Base-by-base conservation (phyloP, 2,113 vertebrate genomes). In the Phrynosoma blainvillii region DNA sequence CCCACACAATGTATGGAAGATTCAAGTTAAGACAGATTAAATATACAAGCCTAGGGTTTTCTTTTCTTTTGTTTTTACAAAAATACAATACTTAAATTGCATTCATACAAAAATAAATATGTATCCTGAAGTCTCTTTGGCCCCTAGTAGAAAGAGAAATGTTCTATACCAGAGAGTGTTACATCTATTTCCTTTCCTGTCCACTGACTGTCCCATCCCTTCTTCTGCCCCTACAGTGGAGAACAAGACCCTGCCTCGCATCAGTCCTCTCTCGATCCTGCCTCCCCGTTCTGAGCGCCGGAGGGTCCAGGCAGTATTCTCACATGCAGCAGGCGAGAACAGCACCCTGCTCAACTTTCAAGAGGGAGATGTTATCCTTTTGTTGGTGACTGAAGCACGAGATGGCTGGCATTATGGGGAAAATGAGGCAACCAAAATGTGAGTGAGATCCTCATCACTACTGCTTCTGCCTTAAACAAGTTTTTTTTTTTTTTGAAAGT, bases 351-450 rank as follows among this genome's bases (percentile, higher is more conserved):
- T 98, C 62, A 94, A 96, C 92, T 98, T 98, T 89, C 93, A 96
- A 62, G 95, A 97, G 10, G 97, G 97, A 23, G 98, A 98, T 89
- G 76, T 87, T 88, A 96, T 98, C 56, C 90, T 92, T 86, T 93
- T 98, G 90, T 95, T 98, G 81, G 98, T 98, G 91, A 97, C 97
- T 18, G 98, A 98, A 91, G 96, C 97, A 36, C 96, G 96, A 89
- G 98, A 98, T 1, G 97, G 98, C 7, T 98, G 98, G 98, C 98
- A 98, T 89, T 98, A 98, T 1, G 98, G 98, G 52, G 97, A 97
- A 87, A 98, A 98, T 11, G 97, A 98, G 85, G 91, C 96, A 9
- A 98, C 97, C 2, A 96, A 96, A 90, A 95, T 97, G 97, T 98
- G 95, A 93, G 92, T 36, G 32, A 79, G 23, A 23, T 14, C n/a